Conservation (phyloP, 2,113 vertebrate species). For the Thamnophis sirtalis region DNA sequence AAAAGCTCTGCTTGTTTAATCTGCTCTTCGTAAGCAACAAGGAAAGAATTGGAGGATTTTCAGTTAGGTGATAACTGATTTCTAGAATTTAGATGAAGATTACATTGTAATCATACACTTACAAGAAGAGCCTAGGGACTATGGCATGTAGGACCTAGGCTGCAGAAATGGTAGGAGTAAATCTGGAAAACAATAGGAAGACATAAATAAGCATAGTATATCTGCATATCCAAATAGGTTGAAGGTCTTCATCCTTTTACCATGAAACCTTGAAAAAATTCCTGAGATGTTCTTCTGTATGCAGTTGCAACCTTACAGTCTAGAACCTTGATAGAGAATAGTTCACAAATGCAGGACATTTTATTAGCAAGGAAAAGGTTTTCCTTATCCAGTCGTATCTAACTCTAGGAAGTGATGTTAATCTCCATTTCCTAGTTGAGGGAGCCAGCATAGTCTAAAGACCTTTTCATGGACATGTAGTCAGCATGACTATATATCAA, state of each 20-base stretch:
- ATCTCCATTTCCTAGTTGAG: background rate
- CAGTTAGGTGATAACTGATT: background rate
- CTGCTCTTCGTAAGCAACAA: background rate
- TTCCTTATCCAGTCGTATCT: background rate
- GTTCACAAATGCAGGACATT: background rate
- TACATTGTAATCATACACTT: background rate
- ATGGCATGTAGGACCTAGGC: background rate
- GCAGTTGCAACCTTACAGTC: background rate
- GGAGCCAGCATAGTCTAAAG: background rate
- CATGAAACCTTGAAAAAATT: background rate
- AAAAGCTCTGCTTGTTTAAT: constrained; percentile 5
- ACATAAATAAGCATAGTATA: background rate
- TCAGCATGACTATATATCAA: background rate
- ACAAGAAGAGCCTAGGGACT: background rate
- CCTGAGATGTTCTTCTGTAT: background rate
- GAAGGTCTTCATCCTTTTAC: background rate
- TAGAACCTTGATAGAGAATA: background rate
- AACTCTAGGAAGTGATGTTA: background rate
- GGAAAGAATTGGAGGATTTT: background rate
- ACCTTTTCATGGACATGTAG: background rate
- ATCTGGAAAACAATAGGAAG: background rate
- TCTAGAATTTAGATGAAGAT: background rate
- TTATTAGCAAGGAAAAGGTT: background rate
- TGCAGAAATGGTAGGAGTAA: background rate
- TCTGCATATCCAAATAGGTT: background rate